Percentiles rank a stretch among this genome's conserved stretches.
These are phyloP conservation scores for Xenopus laevis DNA, from an alignment of 2,113 vertebrate genomes.

Conservation along the genomic window DNA sequence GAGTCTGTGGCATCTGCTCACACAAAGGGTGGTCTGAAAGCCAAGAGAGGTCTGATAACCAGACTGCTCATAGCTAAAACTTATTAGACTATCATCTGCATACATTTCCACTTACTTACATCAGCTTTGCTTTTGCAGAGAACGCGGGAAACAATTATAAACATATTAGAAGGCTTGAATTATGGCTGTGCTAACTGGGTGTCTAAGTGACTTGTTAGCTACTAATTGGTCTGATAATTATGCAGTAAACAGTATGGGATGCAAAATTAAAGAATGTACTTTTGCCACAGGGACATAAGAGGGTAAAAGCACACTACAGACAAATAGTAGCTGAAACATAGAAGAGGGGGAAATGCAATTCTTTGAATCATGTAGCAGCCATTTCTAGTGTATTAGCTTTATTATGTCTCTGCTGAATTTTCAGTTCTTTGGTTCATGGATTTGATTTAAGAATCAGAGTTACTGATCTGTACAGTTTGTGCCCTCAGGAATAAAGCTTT, in stretches of 20 bases:
- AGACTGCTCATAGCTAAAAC: conserved; percentile 45
- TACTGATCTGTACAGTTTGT: conserved; percentile 2
- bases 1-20: conserved; percentile 40
- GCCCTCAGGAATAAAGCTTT: conserved; percentile 15
- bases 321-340: neutral
- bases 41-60: conserved; percentile 28
- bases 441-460: conserved; percentile 14
- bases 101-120: conserved; percentile 36
- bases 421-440: conserved; percentile 5
- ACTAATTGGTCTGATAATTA: conserved; percentile 40
- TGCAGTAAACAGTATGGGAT: conserved; percentile 37
- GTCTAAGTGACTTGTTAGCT: conserved; percentile 44
- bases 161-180: conserved; percentile 43
- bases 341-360: neutral
- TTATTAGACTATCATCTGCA: conserved; percentile 42
- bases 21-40: conserved; percentile 44
- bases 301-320: conserved; percentile 7
- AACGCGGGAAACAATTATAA: conserved; percentile 44
- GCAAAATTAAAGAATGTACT: conserved; percentile 14
- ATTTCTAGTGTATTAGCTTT: conserved; percentile 23
- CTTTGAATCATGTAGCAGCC: conserved; percentile 1
- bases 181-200: conserved; percentile 44
- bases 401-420: neutral
- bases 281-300: conserved; percentile 16
- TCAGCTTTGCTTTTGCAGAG: conserved; percentile 20